Evolutionary conservation across 1,140 invertebrate genomes (phyloP).

Genomic region (Aphis gossypii): DNA sequence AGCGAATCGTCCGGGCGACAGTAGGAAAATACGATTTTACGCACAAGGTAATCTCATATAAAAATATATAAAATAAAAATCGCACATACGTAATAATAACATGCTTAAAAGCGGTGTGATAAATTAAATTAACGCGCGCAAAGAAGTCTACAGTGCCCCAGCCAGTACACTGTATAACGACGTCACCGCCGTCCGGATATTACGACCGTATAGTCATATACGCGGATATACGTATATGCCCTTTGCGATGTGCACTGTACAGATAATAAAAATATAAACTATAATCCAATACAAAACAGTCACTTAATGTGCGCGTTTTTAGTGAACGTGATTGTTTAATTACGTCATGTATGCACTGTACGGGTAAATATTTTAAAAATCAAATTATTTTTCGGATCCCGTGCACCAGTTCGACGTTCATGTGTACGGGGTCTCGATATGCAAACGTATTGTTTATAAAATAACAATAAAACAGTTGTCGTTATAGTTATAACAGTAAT

Average conservation of each 20-base stretch:
- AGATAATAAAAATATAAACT: background rate
- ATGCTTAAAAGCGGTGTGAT: background rate
- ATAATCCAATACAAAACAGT: constrained; percentile 11
- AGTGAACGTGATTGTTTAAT: background rate
- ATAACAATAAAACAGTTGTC: background rate
- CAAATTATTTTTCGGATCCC: background rate
- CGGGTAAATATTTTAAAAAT: background rate
- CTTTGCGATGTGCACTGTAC: background rate
- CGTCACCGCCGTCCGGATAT: constrained; percentile 27
- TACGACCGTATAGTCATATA: background rate
- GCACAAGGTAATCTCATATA: background rate
- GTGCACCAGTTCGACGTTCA: background rate
- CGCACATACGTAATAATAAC: background rate
- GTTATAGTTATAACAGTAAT: background rate
- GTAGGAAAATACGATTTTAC: background rate
- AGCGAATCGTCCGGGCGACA: background rate
- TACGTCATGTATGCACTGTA: background rate
- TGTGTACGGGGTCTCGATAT: background rate
- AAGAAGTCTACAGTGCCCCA: background rate
- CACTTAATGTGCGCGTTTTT: background rate
- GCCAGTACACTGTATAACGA: background rate
- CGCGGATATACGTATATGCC: background rate
- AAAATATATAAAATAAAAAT: background rate
- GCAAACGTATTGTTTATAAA: background rate
- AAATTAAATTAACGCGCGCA: constrained; percentile 26